Percentiles rank a stretch among this genome's conserved stretches.
phyloP scores from a whole-genome alignment of 2,113 vertebrate genomes.

The Pheucticus melanocephalus region DNA sequence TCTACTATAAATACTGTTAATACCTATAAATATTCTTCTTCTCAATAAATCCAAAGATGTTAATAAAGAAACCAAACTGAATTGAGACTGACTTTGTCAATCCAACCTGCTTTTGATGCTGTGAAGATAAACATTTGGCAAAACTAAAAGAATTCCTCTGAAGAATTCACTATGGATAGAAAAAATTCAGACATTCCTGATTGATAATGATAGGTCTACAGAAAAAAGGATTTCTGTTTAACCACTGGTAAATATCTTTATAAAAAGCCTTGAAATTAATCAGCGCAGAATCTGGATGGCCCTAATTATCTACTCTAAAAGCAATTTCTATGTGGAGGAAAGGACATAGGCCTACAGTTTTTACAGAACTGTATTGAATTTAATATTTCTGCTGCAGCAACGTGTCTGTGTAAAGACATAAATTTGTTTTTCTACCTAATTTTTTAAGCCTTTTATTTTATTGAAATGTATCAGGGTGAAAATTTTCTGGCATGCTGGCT shows the following conservation, averaged over 20 bases:
- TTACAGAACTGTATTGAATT: not conserved
- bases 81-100: not conserved
- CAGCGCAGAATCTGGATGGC: not conserved
- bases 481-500: not conserved
- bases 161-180: not conserved
- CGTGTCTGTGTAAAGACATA: accelerated
- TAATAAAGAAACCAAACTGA: not conserved
- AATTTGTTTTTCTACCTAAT: not conserved
- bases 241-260: not conserved
- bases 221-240: not conserved
- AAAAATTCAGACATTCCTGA: not conserved
- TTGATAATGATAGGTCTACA: not conserved
- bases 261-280: not conserved
- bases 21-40: not conserved
- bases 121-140: not conserved
- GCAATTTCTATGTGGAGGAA: accelerated
- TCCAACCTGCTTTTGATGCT: not conserved
- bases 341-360: not conserved
- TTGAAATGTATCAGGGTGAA: not conserved
- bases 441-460: not conserved
- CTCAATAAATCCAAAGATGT: not conserved
- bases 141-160: not conserved
- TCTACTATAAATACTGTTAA: not conserved
- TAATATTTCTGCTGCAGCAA: not conserved
- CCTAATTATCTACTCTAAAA: not conserved